Evolutionary conservation across 2,888 invertebrate genomes (phyloP).

Genomic region (Ochropleura plecta): DNA sequence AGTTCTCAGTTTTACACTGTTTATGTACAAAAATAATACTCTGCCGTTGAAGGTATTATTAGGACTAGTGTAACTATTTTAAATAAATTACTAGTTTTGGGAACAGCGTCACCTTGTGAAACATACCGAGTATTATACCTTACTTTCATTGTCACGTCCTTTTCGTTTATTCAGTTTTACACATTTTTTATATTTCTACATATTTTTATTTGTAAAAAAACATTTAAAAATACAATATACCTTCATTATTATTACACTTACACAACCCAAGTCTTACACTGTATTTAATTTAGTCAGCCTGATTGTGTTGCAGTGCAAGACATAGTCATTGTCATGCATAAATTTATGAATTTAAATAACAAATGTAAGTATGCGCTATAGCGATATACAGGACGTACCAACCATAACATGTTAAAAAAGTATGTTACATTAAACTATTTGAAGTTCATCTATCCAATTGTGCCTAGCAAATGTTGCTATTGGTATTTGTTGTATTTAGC

Average conservation of each 20-base stretch:
- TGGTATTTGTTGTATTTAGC: not conserved
- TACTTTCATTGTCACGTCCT: constrained; percentile 4
- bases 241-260: constrained; percentile 5
- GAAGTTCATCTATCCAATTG: not conserved
- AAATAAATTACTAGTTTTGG: constrained; percentile 37
- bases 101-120: constrained; percentile 32
- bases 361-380: not conserved
- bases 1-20: constrained; percentile 49
- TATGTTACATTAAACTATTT: not conserved
- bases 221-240: too few species aligned
- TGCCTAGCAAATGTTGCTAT: not conserved
- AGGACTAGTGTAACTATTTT: constrained; percentile 65
- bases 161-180: too few species aligned
- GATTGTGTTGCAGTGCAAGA: not conserved
- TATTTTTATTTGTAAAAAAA: too few species aligned
- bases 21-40: constrained; percentile 63
- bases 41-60: constrained; percentile 60
- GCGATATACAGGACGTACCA: not conserved
- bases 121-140: constrained; percentile 19
- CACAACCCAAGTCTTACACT: constrained; percentile 20
- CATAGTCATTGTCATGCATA: not conserved
- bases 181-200: too few species aligned
- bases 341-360: not conserved
- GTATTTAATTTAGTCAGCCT: constrained; percentile 1
- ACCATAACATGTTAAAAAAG: not conserved